Evolutionary conservation across 2,888 invertebrate genomes (phyloP), one percentile per base, ranked within the genome.

Genomic region (Stenodera caucasica): DNA sequence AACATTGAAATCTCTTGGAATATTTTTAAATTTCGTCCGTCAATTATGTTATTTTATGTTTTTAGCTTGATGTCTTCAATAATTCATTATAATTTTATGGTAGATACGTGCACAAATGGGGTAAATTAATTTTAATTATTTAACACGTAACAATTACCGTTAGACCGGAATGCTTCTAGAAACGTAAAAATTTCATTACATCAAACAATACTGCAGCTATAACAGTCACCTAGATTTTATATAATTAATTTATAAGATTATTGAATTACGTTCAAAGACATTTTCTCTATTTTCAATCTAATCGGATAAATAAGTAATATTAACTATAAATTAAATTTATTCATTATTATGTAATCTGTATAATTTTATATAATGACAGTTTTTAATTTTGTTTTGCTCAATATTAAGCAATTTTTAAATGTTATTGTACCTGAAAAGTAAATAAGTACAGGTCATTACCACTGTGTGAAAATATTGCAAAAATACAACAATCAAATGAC

Each of bases 61-160:
- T 57, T 57, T 35, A 29, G 37, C 29, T 32, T 45, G 37, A 51
- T 35, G 29, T 51, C 30, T 51, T 53, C 11, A 23, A 15, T 23
- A 57, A 51, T n/a, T 51, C 50, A 37, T 49, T 56, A 33, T 15
- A 51, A 9, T 51, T 33, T 54, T 50, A 49, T 49, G 33, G 26
- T 21, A n/a, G 30, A 26, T 56, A 56, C 49, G 33, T 56, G 37
- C 37, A 29, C 15, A 50, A 35, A 49, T 33, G 11, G 12, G 2
- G 18, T 37, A 2, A 14, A n/a, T n/a, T n/a, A n/a, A n/a, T 50
- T 56, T 35, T 57, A 33, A 57, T 57, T 51, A 51, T 57, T 57
- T 8, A 37, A 29, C 57, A 57, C 51, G 51, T 57, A 57, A 57
- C 37, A 23, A 35, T 21, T 40, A 55, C n/a, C 26, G 26, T 23